A percentile compares a stretch with the other conserved stretches of the same genome.
These are phyloP conservation scores for Upupa epops DNA, from an alignment of 2,113 vertebrate species.

Conservation along the genomic window DNA sequence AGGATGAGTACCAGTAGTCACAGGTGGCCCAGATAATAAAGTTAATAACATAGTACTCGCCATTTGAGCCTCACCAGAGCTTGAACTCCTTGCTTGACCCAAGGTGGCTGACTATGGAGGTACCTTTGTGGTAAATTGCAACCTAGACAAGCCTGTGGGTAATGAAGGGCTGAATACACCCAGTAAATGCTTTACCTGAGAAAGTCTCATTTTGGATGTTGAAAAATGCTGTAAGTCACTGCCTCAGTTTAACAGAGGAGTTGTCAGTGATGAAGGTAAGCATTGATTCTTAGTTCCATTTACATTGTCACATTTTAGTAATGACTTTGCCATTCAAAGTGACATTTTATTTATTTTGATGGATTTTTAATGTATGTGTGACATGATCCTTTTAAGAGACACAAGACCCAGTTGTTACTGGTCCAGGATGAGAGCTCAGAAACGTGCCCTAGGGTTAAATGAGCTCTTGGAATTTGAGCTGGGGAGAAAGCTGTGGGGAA, in stretches of 20 bases:
- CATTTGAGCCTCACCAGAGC: not conserved
- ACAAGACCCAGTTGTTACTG: not conserved
- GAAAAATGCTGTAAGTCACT: not conserved
- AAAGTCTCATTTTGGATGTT: not conserved
- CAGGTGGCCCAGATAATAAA: not conserved
- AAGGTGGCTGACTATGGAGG: not conserved
- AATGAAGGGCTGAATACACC: not conserved
- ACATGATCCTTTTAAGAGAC: not conserved
- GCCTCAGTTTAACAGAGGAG: not conserved
- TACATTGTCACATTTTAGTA: not conserved
- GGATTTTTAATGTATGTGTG: not conserved
- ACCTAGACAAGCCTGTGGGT: accelerated
- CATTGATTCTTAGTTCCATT: not conserved
- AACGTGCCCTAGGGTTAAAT: not conserved
- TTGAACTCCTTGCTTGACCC: not conserved
- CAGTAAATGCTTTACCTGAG: not conserved
- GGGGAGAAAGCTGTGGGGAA: not conserved
- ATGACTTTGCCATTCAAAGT: not conserved
- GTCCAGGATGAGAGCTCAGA: not conserved
- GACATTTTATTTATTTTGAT: not conserved
- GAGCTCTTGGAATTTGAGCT: not conserved
- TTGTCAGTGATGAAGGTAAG: not conserved
- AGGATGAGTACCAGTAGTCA: not conserved
- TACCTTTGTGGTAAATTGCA: not conserved
- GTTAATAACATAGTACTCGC: not conserved